A percentile compares a stretch with the other conserved stretches of the same genome.
phyloP scores from a whole-genome alignment of 2,888 invertebrate species.

The Uloborus plumipes region DNA sequence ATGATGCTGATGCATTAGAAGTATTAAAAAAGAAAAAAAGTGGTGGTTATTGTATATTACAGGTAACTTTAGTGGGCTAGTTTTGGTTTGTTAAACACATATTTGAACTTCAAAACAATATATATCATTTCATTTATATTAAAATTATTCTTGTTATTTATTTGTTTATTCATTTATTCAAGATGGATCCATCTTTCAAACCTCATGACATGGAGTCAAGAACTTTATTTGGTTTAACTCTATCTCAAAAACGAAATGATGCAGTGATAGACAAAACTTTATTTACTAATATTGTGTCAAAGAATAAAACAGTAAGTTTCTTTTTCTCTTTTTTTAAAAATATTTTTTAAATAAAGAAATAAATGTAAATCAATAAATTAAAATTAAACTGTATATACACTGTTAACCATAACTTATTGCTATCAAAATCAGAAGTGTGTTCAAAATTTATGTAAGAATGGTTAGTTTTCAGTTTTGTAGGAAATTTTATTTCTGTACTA shows the following conservation, averaged over 20 bases:
- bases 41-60: conserved; percentile 89
- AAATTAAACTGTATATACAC: not conserved
- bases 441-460: too few species aligned
- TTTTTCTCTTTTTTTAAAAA: not conserved
- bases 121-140: conserved; percentile 13
- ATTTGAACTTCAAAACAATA: not conserved
- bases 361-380: not conserved
- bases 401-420: not conserved
- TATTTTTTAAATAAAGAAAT: not conserved
- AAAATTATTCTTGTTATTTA: not conserved
- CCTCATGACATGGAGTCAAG: conserved; percentile 86
- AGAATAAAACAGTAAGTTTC: conserved; percentile 46
- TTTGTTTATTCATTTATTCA: conserved; percentile 46
- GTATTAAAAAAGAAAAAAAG: conserved; percentile 94
- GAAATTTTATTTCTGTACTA: too few species aligned
- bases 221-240: conserved; percentile 84
- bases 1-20: conserved; percentile 84
- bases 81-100: not conserved
- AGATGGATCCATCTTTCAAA: conserved; percentile 90
- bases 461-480: too few species aligned
- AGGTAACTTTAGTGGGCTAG: conserved; percentile 72
- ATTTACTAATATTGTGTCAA: conserved; percentile 80
- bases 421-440: too few species aligned
- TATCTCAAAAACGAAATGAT: conserved; percentile 92
- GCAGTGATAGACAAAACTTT: conserved; percentile 82